Conservation (phyloP, 2,888 invertebrate species). For the Spatulosminthurus flaviceps region DNA sequence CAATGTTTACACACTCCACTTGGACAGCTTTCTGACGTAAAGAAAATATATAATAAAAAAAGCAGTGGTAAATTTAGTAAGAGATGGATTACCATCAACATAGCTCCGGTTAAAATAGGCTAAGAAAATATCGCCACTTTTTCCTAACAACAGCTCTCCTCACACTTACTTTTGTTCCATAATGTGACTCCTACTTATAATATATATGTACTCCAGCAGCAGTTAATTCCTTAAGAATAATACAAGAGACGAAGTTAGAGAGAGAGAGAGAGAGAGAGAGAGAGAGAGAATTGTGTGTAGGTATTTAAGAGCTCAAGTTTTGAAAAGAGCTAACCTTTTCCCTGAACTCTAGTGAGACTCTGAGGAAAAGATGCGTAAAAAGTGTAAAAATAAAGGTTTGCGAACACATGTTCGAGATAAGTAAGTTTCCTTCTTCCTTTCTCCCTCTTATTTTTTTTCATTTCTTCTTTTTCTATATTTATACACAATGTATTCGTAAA, state of each 20-base stretch:
- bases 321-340: slow-evolving; percentile 8
- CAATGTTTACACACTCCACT: not conserved
- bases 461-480: not conserved
- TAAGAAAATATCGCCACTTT: slow-evolving; percentile 28
- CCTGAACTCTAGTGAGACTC: not conserved
- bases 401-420: not conserved
- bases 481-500: not conserved
- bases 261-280: too few relatives aligned
- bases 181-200: too few relatives aligned
- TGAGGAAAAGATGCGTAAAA: not conserved
- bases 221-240: too few relatives aligned
- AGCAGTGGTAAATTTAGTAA: slow-evolving; percentile 12
- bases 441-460: not conserved
- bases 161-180: slow-evolving; percentile 15
- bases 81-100: slow-evolving; percentile 26
- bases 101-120: slow-evolving; percentile 29
- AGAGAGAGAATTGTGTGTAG: too few relatives aligned
- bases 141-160: not conserved
- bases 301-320: not conserved
- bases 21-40: not conserved
- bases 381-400: slow-evolving; percentile 18
- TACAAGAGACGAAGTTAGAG: too few relatives aligned
- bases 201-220: too few relatives aligned
- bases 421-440: not conserved
- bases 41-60: slow-evolving; percentile 18